Evolutionary conservation across 2,888 invertebrate species (phyloP).

Genomic region (Barypeithes pellucidus): DNA sequence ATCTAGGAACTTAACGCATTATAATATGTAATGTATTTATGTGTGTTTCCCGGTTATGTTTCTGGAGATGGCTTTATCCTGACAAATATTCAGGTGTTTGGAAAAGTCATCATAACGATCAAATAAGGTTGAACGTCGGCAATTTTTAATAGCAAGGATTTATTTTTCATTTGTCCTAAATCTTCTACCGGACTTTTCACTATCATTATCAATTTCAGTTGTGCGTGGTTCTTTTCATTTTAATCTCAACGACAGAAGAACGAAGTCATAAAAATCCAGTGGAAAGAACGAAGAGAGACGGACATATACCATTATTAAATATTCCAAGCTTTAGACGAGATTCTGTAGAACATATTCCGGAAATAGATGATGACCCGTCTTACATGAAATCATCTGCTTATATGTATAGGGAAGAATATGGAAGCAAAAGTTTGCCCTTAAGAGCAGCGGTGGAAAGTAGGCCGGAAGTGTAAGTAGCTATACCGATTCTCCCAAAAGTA

Average conservation of each 20-base stretch:
- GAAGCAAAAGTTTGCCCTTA: conserved; percentile 75
- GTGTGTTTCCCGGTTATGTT: too few species aligned
- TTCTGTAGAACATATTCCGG: conserved; percentile 70
- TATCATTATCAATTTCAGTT: conserved; percentile 58
- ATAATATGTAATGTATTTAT: too few species aligned
- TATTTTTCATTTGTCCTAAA: too few species aligned
- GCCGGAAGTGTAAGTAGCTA: conserved; percentile 72
- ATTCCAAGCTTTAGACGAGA: conserved; percentile 69
- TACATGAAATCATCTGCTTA: conserved; percentile 58
- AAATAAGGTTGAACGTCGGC: too few species aligned
- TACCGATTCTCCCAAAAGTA: too few species aligned
- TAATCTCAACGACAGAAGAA: conserved; percentile 62
- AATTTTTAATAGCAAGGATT: too few species aligned
- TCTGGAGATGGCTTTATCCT: too few species aligned
- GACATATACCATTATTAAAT: conserved; percentile 63
- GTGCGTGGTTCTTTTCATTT: conserved; percentile 60
- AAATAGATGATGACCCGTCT: conserved; percentile 33
- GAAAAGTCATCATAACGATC: too few species aligned
- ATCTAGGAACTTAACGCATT: too few species aligned
- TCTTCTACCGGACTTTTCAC: too few species aligned
- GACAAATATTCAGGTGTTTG: too few species aligned
- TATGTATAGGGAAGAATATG: conserved; percentile 64
- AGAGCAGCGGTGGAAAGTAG: conserved; percentile 85
- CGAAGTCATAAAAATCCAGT: neutral
- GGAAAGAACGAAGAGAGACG: conserved; percentile 40